Conservation (phyloP, 2,888 invertebrate species). For the Dicycla oo region DNA sequence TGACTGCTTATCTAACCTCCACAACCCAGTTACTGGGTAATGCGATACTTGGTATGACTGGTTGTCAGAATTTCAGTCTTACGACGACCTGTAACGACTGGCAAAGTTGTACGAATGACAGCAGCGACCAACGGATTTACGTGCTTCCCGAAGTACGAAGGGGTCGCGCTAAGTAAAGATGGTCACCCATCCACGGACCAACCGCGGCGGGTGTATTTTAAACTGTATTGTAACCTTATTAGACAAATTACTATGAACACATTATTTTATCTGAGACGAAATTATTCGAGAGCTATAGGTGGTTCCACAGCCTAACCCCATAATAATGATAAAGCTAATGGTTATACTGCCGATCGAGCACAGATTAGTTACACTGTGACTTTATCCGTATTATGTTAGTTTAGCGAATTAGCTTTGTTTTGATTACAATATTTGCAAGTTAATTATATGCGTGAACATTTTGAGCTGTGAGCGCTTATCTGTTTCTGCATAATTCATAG, state of each 20-base stretch:
- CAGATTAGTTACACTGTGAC: slow-evolving; percentile 41
- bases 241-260: no score
- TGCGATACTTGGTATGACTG: neutral
- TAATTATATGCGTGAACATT: slow-evolving; percentile 58
- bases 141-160: no score
- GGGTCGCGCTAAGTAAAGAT: no score
- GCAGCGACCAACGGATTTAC: no score
- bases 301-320: slow-evolving; percentile 4
- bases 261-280: neutral
- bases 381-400: slow-evolving; percentile 38
- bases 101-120: no score
- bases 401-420: slow-evolving; percentile 40
- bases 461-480: slow-evolving; percentile 53
- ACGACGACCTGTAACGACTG: no score
- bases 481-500: slow-evolving; percentile 47
- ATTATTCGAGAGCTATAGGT: neutral
- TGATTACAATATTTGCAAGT: slow-evolving; percentile 60
- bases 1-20: no score
- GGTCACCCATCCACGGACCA: no score
- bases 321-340: slow-evolving; percentile 28
- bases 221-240: neutral
- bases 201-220: no score
- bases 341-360: slow-evolving; percentile 14
- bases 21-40: neutral
- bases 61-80: no score